These are phyloP conservation scores for Chascanopsetta lugubris DNA, from an alignment of 2,113 vertebrate genomes.

Conservation along the genomic window DNA sequence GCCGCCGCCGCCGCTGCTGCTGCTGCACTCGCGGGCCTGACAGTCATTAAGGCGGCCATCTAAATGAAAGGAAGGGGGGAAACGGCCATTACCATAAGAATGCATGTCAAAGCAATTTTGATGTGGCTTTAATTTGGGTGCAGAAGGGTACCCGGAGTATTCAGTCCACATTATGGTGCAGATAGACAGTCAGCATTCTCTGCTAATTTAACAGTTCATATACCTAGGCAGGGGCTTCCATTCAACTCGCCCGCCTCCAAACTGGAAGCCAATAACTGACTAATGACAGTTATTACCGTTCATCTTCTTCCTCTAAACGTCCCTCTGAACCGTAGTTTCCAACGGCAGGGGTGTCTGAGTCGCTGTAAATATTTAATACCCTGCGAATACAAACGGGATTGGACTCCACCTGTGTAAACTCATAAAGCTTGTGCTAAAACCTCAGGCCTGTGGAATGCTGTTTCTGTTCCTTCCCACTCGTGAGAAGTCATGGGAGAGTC, in stretches of 20 bases:
- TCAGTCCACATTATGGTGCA: slow-evolving; percentile 46
- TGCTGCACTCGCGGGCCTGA: slow-evolving; percentile 43
- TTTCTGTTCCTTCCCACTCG: slow-evolving; percentile 44
- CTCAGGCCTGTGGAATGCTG: slow-evolving; percentile 39
- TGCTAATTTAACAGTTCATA: slow-evolving; percentile 58
- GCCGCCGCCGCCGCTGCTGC: slow-evolving; percentile 45
- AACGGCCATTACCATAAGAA: slow-evolving; percentile 69
- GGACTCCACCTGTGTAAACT: slow-evolving; percentile 74
- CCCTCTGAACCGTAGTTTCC: slow-evolving; percentile 47
- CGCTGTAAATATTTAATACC: slow-evolving; percentile 63
- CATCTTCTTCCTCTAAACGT: slow-evolving; percentile 20
- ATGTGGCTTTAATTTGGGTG: slow-evolving; percentile 68
- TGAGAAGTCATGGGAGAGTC: slow-evolving; percentile 44
- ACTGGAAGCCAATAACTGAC: slow-evolving; percentile 36
- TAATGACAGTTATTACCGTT: slow-evolving; percentile 44
- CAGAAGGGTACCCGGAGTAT: slow-evolving; percentile 18
- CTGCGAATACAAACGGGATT: slow-evolving; percentile 40
- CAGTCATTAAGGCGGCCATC: slow-evolving; percentile 64
- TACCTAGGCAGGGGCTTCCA: slow-evolving; percentile 37
- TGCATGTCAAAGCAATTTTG: slow-evolving; percentile 65
- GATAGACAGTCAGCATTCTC: slow-evolving; percentile 45
- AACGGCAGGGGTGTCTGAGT: slow-evolving; percentile 43
- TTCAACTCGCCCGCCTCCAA: slow-evolving; percentile 14
- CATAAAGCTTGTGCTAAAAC: slow-evolving; percentile 49
- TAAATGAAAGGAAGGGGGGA: slow-evolving; percentile 52